phyloP scores from a whole-genome alignment of 1,140 invertebrate genomes.

The Brachionus plicatilis region DNA sequence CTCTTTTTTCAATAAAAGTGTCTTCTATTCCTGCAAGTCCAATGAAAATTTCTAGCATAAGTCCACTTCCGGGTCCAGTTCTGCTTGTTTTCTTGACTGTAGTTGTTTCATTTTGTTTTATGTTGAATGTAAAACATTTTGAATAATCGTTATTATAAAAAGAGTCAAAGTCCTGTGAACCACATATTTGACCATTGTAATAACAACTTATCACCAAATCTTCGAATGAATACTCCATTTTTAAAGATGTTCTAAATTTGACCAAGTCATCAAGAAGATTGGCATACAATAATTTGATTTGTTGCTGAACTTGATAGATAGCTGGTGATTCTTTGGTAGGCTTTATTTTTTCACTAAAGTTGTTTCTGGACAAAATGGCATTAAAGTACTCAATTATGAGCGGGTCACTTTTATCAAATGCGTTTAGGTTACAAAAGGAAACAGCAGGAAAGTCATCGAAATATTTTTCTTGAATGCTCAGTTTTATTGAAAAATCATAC shows the following conservation, averaged over 20 bases:
- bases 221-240: not conserved
- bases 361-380: not conserved
- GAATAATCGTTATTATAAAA: not conserved
- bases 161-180: not conserved
- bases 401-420: not conserved
- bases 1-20: not conserved
- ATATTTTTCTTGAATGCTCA: not conserved
- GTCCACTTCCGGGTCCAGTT: not conserved
- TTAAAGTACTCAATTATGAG: not conserved
- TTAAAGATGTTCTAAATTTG: not conserved
- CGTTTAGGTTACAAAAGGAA: constrained; percentile 10
- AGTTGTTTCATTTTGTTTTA: not conserved
- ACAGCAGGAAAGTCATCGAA: constrained; percentile 8
- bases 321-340: not conserved
- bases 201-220: constrained; percentile 16
- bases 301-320: not conserved
- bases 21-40: not conserved
- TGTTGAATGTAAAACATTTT: constrained; percentile 27
- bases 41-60: constrained; percentile 4
- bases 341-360: not conserved
- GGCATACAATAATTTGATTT: not conserved
- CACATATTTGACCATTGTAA: not conserved
- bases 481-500: not conserved
- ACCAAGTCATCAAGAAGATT: not conserved
- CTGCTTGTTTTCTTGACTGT: not conserved